phyloP scores from a whole-genome alignment of 2,888 invertebrate genomes.

The Sinotaia quadrata region DNA sequence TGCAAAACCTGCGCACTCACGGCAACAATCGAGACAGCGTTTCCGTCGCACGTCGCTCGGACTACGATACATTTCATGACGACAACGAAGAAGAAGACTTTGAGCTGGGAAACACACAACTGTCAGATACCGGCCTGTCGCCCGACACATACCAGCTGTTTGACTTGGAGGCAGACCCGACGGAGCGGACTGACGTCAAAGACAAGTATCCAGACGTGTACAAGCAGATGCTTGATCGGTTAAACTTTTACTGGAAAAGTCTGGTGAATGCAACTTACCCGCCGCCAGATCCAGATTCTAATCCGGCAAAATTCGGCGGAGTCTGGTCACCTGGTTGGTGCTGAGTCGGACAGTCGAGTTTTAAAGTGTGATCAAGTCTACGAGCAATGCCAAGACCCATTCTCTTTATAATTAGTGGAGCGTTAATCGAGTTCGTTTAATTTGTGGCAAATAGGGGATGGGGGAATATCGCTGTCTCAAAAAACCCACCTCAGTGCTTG shows the following conservation, averaged over 20 bases:
- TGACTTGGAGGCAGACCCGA: slow-evolving; percentile 33
- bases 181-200: slow-evolving; percentile 34
- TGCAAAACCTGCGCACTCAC: neutral
- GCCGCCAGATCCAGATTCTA: slow-evolving; percentile 23
- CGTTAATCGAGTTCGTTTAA: no score
- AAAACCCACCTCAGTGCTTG: no score
- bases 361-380: no score
- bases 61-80: neutral
- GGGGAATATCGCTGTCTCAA: no score
- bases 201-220: slow-evolving; percentile 28
- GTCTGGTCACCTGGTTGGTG: slow-evolving; percentile 54
- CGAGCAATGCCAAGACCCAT: no score
- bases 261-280: slow-evolving; percentile 43
- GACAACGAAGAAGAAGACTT: neutral
- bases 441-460: no score
- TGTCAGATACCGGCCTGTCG: slow-evolving; percentile 2
- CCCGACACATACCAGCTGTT: slow-evolving; percentile 14
- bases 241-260: slow-evolving; percentile 35
- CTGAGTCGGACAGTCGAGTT: slow-evolving; percentile 22
- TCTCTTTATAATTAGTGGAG: no score
- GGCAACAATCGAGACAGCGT: neutral
- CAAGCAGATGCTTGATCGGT: slow-evolving; percentile 32
- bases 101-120: neutral
- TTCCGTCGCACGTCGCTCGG: neutral
- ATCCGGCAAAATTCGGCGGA: slow-evolving; percentile 42